These are phyloP conservation scores for Gymnoscopelus microlampas DNA, from an alignment of 2,797 vertebrate species.

Conservation along the genomic window DNA sequence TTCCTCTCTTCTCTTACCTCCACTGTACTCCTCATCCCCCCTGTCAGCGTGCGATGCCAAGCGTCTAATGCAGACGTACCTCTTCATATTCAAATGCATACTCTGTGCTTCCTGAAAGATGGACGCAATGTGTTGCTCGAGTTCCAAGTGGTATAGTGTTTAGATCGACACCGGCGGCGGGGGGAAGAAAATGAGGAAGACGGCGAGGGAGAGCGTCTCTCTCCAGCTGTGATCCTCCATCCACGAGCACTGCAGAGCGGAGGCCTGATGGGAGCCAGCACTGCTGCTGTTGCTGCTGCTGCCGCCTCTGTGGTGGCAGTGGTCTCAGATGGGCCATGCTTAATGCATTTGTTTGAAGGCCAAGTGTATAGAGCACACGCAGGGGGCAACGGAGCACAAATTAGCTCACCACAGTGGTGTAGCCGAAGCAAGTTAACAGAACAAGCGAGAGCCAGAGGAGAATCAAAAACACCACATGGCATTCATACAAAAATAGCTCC, in stretches of 20 bases:
- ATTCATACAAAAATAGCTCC: constrained; percentile 68
- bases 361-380: constrained; percentile 51
- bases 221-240: constrained; percentile 57
- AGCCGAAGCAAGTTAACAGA: constrained; percentile 25
- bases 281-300: constrained; percentile 19
- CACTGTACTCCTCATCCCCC: constrained; percentile 33
- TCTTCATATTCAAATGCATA: constrained; percentile 44
- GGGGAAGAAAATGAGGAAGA: constrained; percentile 4
- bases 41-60: constrained; percentile 12
- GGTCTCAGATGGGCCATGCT: constrained; percentile 35
- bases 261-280: constrained; percentile 46
- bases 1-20: constrained; percentile 28
- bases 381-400: constrained; percentile 48
- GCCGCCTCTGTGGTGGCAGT: constrained; percentile 20
- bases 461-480: constrained; percentile 32
- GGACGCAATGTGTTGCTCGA: constrained; percentile 42
- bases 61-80: constrained; percentile 68
- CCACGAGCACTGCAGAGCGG: constrained; percentile 39
- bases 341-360: constrained; percentile 59
- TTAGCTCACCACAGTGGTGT: constrained; percentile 38
- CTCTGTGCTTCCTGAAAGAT: constrained; percentile 54
- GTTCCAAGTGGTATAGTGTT: constrained; percentile 34
- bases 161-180: constrained; percentile 22
- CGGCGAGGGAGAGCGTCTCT: constrained; percentile 9
- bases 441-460: constrained; percentile 18